A percentile compares a stretch with the other conserved stretches of the same genome.
phyloP scores from a whole-genome alignment of 2,797 vertebrate genomes.

The Amblyopsis hoosieri region DNA sequence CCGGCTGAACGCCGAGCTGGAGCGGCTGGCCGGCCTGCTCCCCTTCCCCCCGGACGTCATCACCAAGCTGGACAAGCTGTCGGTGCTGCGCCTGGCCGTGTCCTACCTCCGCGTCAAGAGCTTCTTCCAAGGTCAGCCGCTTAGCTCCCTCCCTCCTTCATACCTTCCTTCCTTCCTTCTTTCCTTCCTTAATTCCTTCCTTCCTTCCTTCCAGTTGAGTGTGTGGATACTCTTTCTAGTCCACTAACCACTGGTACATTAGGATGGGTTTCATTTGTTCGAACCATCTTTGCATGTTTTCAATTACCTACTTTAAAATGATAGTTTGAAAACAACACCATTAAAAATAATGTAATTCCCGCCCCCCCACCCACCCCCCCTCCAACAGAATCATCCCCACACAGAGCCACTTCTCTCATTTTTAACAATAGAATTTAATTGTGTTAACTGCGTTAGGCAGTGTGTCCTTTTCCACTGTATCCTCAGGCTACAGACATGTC shows the following conservation, averaged over 20 bases:
- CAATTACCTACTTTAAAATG: no score
- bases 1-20: conserved; percentile 92
- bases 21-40: conserved; percentile 91
- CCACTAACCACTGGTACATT: no score
- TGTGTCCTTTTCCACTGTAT: background rate
- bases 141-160: background rate
- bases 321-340: no score
- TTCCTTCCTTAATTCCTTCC: background rate
- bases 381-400: no score
- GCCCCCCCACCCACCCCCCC: no score
- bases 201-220: background rate
- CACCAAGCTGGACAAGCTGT: conserved; percentile 95
- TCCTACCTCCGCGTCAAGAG: conserved; percentile 96
- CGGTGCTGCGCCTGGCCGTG: conserved; percentile 92
- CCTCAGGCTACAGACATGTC: background rate
- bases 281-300: no score
- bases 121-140: conserved; percentile 91
- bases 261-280: no score
- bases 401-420: no score
- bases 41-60: conserved; percentile 91
- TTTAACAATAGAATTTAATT: no score
- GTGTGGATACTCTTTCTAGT: no score
- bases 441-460: background rate
- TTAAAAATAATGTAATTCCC: no score
- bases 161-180: background rate